phyloP scores from a whole-genome alignment of 2,888 invertebrate species.

The Stenurella melanura region DNA sequence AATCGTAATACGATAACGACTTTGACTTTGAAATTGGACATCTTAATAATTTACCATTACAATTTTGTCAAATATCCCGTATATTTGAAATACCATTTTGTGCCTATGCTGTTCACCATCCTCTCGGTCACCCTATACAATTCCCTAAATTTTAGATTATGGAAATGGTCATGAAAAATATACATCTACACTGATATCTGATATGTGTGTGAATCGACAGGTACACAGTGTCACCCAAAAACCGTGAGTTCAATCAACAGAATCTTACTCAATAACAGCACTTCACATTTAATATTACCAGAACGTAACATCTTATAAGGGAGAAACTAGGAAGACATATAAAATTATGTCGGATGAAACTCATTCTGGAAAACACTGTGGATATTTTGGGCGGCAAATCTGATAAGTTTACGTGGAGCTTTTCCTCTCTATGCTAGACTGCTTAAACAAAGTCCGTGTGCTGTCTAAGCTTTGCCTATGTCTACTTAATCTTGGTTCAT shows the following conservation, averaged over 20 bases:
- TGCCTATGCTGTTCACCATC: background rate
- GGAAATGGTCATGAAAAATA: slow-evolving; percentile 37
- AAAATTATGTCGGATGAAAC: slow-evolving; percentile 26
- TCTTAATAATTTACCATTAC: no score
- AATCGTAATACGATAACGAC: no score
- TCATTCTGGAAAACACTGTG: slow-evolving; percentile 22
- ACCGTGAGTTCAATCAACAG: background rate
- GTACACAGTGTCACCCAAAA: slow-evolving; percentile 17
- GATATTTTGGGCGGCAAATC: slow-evolving; percentile 27
- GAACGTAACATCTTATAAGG: slow-evolving; percentile 8
- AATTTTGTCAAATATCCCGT: no score
- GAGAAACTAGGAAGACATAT: slow-evolving; percentile 7
- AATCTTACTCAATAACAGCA: background rate
- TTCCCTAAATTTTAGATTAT: slow-evolving; percentile 8
- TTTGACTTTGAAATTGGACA: no score
- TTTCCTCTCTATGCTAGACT: slow-evolving; percentile 66
- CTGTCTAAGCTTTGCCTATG: slow-evolving; percentile 69
- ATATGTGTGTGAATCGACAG: slow-evolving; percentile 27
- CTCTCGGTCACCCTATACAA: background rate
- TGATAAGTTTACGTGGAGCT: slow-evolving; percentile 65
- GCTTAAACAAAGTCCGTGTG: slow-evolving; percentile 60
- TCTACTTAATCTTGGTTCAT: slow-evolving; percentile 58
- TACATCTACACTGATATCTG: slow-evolving; percentile 27
- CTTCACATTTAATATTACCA: slow-evolving; percentile 9
- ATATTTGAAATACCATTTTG: no score